Percentiles rank a stretch among this genome's conserved stretches.
These are phyloP conservation scores for Drosophila takahashii DNA, from an alignment of 1,140 invertebrate genomes.

Conservation along the genomic window DNA sequence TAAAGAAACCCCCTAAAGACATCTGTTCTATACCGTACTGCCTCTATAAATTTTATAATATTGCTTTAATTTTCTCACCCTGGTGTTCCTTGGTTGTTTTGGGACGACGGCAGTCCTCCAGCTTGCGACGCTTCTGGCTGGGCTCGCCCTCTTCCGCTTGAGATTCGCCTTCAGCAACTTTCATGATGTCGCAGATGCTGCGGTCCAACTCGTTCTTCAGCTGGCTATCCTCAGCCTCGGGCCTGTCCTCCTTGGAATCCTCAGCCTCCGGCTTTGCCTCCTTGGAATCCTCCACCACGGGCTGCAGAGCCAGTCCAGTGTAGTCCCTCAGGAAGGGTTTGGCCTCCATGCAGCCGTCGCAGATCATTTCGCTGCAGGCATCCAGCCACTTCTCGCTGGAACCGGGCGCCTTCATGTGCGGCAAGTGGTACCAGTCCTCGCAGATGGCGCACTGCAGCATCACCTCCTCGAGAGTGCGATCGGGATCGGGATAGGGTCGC, in stretches of 20 bases:
- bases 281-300: slow-evolving; percentile 1
- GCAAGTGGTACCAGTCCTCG: slow-evolving; percentile 98
- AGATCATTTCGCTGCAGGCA: slow-evolving; percentile 92
- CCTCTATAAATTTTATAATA: not conserved
- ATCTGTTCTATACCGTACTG: too few species aligned
- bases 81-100: slow-evolving; percentile 21
- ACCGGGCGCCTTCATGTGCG: slow-evolving; percentile 89
- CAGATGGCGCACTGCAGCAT: slow-evolving; percentile 99
- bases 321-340: slow-evolving; percentile 92
- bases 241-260: slow-evolving; percentile 16
- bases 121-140: slow-evolving; percentile 57
- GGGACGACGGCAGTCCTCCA: slow-evolving; percentile 49
- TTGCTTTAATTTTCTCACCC: slow-evolving; percentile 45
- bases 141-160: slow-evolving; percentile 36
- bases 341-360: slow-evolving; percentile 89
- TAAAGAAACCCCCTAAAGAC: too few species aligned
- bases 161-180: slow-evolving; percentile 6
- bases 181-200: slow-evolving; percentile 34
- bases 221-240: slow-evolving; percentile 11
- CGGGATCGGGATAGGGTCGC: slow-evolving; percentile 97
- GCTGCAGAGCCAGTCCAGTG: slow-evolving; percentile 82
- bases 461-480: slow-evolving; percentile 91
- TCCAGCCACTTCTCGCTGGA: slow-evolving; percentile 86
- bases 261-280: slow-evolving; percentile 16
- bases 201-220: slow-evolving; percentile 23